Percentiles rank a stretch among this genome's conserved stretches.
phyloP scores from a whole-genome alignment of 2,113 vertebrate genomes.

The Ictalurus punctatus region DNA sequence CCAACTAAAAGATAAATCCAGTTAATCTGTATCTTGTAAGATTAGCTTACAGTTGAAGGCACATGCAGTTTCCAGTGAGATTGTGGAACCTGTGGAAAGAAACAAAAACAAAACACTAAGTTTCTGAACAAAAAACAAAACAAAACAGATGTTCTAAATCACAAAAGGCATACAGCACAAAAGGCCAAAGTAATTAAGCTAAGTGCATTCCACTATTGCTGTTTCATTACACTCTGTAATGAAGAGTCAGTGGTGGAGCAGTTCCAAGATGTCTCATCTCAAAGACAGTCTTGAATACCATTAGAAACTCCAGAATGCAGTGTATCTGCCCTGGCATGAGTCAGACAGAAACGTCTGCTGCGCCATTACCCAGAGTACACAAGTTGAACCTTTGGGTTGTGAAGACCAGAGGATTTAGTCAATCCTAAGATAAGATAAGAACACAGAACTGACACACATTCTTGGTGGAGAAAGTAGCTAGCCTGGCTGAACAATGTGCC shows the following conservation, averaged over 20 bases:
- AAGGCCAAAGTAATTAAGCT: conserved; percentile 18
- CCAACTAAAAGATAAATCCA: conserved; percentile 17
- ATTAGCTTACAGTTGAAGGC: neutral
- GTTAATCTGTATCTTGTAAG: neutral
- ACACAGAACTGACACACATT: conserved; percentile 8
- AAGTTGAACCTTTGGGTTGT: neutral
- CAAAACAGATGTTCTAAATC: neutral
- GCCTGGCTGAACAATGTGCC: neutral
- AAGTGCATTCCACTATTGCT: conserved; percentile 35
- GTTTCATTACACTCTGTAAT: conserved; percentile 16
- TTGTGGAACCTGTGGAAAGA: conserved; percentile 23
- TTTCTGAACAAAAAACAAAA: neutral
- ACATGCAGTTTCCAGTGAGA: conserved; percentile 1
- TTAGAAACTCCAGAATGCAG: conserved; percentile 27
- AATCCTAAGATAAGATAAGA: conserved; percentile 42
- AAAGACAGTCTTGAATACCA: conserved; percentile 30
- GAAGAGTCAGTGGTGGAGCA: conserved; percentile 12
- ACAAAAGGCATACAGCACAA: neutral
- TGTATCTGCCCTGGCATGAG: neutral
- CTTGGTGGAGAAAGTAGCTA: conserved; percentile 1
- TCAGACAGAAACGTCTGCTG: conserved; percentile 18
- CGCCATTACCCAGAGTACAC: conserved; percentile 20
- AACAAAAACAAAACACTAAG: conserved; percentile 16
- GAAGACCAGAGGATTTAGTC: conserved; percentile 36
- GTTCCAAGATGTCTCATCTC: conserved; percentile 40